Evolutionary conservation across 2,113 vertebrate species (phyloP).

Genomic region (Rhabdomys dilectus): DNA sequence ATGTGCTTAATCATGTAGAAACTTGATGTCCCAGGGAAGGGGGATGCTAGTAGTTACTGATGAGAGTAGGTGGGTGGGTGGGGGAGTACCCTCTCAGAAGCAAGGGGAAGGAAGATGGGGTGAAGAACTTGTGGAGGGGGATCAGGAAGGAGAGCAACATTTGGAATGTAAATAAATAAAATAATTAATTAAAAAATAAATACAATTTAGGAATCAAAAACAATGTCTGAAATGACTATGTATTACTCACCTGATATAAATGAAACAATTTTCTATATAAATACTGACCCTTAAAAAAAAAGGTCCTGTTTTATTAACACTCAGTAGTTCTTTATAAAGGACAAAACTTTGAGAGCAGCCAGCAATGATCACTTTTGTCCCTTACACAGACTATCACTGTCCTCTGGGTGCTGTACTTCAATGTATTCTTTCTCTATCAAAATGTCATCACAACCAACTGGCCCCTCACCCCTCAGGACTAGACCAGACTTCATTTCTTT

Average conservation of each 20-base stretch:
- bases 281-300: neutral
- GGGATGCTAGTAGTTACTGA: too few species aligned
- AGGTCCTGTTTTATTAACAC: too few species aligned
- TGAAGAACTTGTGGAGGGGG: too few species aligned
- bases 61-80: too few species aligned
- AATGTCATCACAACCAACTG: neutral
- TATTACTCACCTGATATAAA: neutral
- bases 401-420: neutral
- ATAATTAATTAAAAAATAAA: neutral
- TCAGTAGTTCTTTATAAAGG: too few species aligned
- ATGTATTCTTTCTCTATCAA: neutral
- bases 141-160: too few species aligned
- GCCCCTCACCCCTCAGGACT: neutral
- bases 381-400: neutral
- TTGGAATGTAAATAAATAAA: too few species aligned
- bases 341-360: too few species aligned
- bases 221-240: conserved; percentile 9
- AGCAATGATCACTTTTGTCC: neutral
- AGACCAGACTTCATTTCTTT: neutral
- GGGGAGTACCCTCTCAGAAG: too few species aligned
- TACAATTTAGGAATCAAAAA: conserved; percentile 50
- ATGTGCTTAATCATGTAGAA: too few species aligned
- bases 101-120: too few species aligned
- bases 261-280: conserved; percentile 43
- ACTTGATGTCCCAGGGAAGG: too few species aligned